A percentile compares a stretch with the other conserved stretches of the same genome.
These are phyloP conservation scores for Meta bourneti DNA, from an alignment of 2,888 invertebrate species.

Conservation along the genomic window DNA sequence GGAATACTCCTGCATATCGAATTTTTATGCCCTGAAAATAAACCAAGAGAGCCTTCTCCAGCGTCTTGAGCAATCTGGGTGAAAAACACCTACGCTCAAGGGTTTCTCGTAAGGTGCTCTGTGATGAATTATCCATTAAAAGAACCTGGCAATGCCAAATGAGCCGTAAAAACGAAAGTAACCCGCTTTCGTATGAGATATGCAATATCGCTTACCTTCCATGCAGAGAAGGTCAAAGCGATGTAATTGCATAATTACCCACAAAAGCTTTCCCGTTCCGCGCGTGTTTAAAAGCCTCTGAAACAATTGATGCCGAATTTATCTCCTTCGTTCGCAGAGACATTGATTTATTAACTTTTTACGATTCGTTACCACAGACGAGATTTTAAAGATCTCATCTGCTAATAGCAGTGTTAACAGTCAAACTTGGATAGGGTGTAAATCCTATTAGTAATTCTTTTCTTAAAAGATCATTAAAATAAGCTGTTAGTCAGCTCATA, in stretches of 20 bases:
- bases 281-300: too few species aligned
- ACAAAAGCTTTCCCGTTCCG: background rate
- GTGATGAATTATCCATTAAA: background rate
- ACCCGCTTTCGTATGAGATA: background rate
- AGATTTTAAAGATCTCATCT: too few species aligned
- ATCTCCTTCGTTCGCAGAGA: too few species aligned
- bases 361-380: too few species aligned
- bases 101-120: background rate
- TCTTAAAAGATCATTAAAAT: too few species aligned
- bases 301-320: too few species aligned
- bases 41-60: background rate
- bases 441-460: too few species aligned
- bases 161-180: background rate
- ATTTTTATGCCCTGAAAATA: background rate
- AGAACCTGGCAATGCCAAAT: background rate
- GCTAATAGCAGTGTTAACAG: too few species aligned
- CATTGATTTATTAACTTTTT: too few species aligned
- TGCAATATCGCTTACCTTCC: background rate
- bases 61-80: background rate
- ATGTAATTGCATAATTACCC: background rate
- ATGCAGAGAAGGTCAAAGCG: background rate
- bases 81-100: background rate
- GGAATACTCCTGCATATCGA: background rate
- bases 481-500: too few species aligned
- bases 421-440: too few species aligned